Conservation (phyloP, 2,113 vertebrate species). For the Seriola dumerili region DNA sequence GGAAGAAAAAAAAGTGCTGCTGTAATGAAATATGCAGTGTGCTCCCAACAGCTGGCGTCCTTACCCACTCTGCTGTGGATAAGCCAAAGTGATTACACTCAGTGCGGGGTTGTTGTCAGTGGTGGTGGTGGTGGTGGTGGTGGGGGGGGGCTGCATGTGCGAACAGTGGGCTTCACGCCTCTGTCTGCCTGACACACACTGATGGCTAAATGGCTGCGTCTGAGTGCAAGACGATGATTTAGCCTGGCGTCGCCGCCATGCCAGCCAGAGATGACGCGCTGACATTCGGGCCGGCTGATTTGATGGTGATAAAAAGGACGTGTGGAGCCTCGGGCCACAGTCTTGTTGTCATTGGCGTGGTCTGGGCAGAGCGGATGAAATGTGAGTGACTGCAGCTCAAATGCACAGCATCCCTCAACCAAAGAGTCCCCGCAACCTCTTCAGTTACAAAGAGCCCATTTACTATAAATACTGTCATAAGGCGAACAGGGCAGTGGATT, state of each 20-base stretch:
- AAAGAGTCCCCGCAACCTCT: constrained; percentile 43
- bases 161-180: constrained; percentile 53
- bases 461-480: constrained; percentile 71
- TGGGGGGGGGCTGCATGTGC: background rate
- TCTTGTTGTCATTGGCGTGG: constrained; percentile 67
- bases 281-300: constrained; percentile 73
- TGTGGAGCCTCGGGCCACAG: constrained; percentile 60
- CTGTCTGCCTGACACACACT: constrained; percentile 62
- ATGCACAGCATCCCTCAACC: constrained; percentile 62
- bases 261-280: constrained; percentile 64
- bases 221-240: constrained; percentile 70
- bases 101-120: constrained; percentile 28
- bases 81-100: constrained; percentile 56
- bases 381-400: constrained; percentile 68
- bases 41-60: constrained; percentile 60
- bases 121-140: too few relatives aligned
- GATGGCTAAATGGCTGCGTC: constrained; percentile 71
- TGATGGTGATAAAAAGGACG: constrained; percentile 77
- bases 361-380: constrained; percentile 58
- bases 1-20: constrained; percentile 23
- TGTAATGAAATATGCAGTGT: constrained; percentile 62
- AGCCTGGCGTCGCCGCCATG: constrained; percentile 62
- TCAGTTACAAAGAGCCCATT: constrained; percentile 62
- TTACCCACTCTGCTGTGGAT: constrained; percentile 39
- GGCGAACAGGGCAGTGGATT: constrained; percentile 34